Base-by-base conservation (phyloP, 2,113 vertebrate species). In the Todiramphus saurophagus region DNA sequence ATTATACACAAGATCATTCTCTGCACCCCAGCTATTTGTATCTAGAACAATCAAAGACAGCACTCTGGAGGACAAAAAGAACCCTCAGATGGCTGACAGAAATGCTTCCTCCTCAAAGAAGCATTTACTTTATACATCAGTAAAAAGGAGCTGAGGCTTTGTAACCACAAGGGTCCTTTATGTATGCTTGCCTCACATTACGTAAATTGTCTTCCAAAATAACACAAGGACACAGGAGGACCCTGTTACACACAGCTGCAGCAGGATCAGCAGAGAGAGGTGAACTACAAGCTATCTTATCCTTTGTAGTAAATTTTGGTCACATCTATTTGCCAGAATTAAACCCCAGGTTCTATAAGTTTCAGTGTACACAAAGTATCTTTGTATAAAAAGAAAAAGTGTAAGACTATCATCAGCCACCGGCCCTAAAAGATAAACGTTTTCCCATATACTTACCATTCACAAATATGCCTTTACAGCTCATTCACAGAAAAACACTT, bases 21-120 rank as follows among this genome's bases (percentile, higher is more conserved):
- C 33, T n/a, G 10, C 9, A 62, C 1, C 1, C 23, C 24, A 62
- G 43, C 7, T 18, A 6, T 15, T 35, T 7, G 1, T 46, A 20
- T 35, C 70, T 11, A 73, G 30, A 64, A 44, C 21, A 91, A 37
- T 41, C 19, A 53, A 59, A 67, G 24, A 9, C 46, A 83, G 68
- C 48, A 21, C 51, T 46, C 23, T 19, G 17, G 8, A 77, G 10
- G 25, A 35, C 15, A 76, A 51, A 74, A 11, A 69, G 28, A 60
- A 27, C 7, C 7, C 31, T 70, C 13, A 59, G 19, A 31, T 8
- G 4, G 11, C 5, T 51, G 53, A 75, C 31, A 67, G 8, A 84
- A 62, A 58, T 10, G 4, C 5, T 78, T 37, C 21, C 41, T 50
- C 62, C 41, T 70, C 35, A 66, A 62, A 51, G 50, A 13, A 25